A percentile compares a stretch with the other conserved stretches of the same genome.
Evolutionary conservation across 2,797 vertebrate species (phyloP).

Genomic region (Sebastiscus albofasciatus): DNA sequence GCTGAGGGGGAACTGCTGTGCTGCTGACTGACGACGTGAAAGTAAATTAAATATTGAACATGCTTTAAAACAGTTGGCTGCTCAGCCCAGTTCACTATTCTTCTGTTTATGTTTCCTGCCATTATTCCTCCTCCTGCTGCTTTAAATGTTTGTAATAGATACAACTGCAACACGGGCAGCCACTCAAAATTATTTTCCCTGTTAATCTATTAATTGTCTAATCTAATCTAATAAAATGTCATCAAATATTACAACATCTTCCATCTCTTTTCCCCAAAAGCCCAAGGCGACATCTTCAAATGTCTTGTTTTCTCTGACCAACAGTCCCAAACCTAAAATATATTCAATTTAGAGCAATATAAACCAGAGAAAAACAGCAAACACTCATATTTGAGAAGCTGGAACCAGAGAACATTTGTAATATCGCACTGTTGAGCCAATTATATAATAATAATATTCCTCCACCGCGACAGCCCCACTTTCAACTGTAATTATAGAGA

Average conservation of each 20-base stretch:
- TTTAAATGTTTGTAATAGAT: not conserved
- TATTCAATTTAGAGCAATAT: too few species aligned
- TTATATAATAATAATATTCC: too few species aligned
- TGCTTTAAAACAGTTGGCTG: not conserved
- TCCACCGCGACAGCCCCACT: too few species aligned
- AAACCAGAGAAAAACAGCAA: too few species aligned
- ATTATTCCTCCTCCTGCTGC: not conserved
- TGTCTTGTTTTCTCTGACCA: not conserved
- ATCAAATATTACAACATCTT: not conserved
- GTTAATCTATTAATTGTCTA: not conserved
- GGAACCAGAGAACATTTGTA: too few species aligned
- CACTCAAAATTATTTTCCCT: not conserved
- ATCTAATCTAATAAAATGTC: not conserved
- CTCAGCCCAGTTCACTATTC: not conserved
- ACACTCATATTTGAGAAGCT: too few species aligned
- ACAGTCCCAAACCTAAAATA: too few species aligned
- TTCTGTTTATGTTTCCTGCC: not conserved
- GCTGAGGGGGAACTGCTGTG: not conserved
- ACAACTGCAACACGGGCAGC: not conserved
- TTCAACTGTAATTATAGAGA: too few species aligned
- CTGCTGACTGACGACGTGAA: not conserved
- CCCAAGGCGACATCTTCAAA: not conserved
- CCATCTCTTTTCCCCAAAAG: not conserved
- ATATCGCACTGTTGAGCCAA: too few species aligned
- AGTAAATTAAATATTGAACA: not conserved